Percentiles rank a stretch among this genome's conserved stretches.
phyloP scores from a whole-genome alignment of 2,888 invertebrate species.

The Watsonalla binaria region DNA sequence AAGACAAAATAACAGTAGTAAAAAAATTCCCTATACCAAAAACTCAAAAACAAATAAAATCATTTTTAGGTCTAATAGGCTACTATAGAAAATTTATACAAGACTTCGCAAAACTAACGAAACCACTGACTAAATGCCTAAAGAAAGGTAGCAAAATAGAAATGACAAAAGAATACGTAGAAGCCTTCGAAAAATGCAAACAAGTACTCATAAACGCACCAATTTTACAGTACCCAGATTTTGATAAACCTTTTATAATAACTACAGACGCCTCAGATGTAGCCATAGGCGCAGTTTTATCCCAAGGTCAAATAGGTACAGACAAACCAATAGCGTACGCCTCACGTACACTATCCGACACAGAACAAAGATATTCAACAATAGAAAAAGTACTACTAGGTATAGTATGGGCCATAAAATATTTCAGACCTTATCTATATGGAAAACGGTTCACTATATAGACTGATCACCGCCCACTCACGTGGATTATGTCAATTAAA shows the following conservation, averaged over 20 bases:
- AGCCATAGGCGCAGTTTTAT: constrained; percentile 27
- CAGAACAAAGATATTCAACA: constrained; percentile 21
- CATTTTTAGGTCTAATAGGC: constrained; percentile 22
- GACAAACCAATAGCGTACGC: constrained; percentile 28
- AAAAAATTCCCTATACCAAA: constrained; percentile 20
- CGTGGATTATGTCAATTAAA: constrained; percentile 40
- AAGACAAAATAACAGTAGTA: constrained; percentile 21
- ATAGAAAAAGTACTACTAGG: constrained; percentile 42
- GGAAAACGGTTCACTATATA: constrained; percentile 34
- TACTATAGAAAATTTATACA: constrained; percentile 24
- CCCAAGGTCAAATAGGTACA: constrained; percentile 23
- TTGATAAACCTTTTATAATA: constrained; percentile 24
- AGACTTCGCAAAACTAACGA: constrained; percentile 22
- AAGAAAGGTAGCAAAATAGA: constrained; percentile 17
- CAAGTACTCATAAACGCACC: constrained; percentile 28
- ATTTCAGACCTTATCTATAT: constrained; percentile 18
- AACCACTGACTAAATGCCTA: constrained; percentile 23
- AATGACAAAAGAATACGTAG: constrained; percentile 12
- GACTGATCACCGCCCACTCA: constrained; percentile 46
- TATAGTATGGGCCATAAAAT: constrained; percentile 39
- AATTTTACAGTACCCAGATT: constrained; percentile 41
- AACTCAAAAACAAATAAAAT: constrained; percentile 23
- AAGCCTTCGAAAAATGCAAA: constrained; percentile 27
- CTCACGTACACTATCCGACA: constrained; percentile 17
- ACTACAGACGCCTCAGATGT: constrained; percentile 28